phyloP scores from a whole-genome alignment of 2,797 vertebrate genomes.

The Peromyscus aztecus region DNA sequence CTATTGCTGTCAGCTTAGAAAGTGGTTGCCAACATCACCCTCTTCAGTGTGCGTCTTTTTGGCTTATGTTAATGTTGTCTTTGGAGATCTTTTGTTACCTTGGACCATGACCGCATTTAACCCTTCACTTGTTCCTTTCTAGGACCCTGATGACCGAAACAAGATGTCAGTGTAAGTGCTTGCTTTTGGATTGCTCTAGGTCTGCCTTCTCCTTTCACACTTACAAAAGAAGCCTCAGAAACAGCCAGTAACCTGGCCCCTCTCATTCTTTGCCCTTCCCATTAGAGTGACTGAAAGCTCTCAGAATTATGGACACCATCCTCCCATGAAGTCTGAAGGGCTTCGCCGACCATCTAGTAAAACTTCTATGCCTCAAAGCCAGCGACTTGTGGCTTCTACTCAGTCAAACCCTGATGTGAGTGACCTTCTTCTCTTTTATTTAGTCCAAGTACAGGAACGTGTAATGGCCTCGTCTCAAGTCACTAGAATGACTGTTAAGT shows the following conservation, averaged over 20 bases:
- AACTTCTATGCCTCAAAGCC: conserved; percentile 85
- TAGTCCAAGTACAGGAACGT: neutral
- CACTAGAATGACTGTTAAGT: neutral
- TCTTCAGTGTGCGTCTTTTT: neutral
- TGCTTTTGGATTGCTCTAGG: neutral
- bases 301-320: conserved; percentile 88
- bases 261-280: rapidly evolving
- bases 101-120: neutral
- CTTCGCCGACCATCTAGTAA: conserved; percentile 86
- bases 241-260: neutral
- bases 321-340: conserved; percentile 86
- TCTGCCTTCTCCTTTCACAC: conserved; percentile 5
- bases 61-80: neutral
- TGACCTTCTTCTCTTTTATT: neutral
- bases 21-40: neutral
- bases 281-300: conserved; percentile 78
- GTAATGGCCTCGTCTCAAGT: neutral
- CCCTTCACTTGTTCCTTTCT: conserved; percentile 15
- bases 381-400: conserved; percentile 56
- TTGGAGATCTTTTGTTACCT: neutral
- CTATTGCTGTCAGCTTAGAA: neutral
- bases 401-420: conserved; percentile 81
- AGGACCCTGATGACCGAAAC: conserved; percentile 91
- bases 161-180: conserved; percentile 84
- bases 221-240: neutral